Conservation (phyloP, 2,113 vertebrate genomes). For the Pollachius pollachius region DNA sequence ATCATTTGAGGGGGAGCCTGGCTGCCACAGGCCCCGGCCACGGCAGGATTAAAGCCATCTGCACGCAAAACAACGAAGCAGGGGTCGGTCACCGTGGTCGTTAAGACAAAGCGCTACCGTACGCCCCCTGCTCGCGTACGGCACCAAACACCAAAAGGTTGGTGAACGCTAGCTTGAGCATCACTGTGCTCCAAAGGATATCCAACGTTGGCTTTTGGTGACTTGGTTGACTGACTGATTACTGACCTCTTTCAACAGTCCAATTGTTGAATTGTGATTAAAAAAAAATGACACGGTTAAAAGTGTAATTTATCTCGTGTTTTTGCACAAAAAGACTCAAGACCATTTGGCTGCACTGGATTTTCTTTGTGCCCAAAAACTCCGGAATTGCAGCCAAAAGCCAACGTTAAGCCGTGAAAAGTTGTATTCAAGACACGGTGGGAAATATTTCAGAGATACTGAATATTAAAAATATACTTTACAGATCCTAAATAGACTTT, state of each 20-base stretch:
- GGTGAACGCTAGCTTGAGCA: not conserved
- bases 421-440: not conserved
- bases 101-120: not conserved
- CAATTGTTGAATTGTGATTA: too few relatives aligned
- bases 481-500: not conserved
- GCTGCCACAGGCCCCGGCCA: conserved; percentile 83
- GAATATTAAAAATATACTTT: not conserved
- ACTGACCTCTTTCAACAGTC: too few relatives aligned
- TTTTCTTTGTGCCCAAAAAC: not conserved
- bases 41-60: conserved; percentile 96
- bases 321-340: not conserved
- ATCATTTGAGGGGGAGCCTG: conserved; percentile 95
- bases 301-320: not conserved
- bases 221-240: too few relatives aligned
- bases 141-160: not conserved
- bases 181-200: not conserved
- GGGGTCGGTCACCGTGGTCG: conserved; percentile 24
- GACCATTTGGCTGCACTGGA: not conserved
- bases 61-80: conserved; percentile 84
- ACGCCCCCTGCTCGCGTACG: not conserved
- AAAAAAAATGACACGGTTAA: too few relatives aligned
- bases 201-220: conserved; percentile 47
- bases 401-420: conserved; percentile 31
- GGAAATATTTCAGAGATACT: not conserved
- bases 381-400: conserved; percentile 29